These are phyloP conservation scores for Drosophila pegasa DNA, from an alignment of 2,888 invertebrate genomes.

Conservation along the genomic window DNA sequence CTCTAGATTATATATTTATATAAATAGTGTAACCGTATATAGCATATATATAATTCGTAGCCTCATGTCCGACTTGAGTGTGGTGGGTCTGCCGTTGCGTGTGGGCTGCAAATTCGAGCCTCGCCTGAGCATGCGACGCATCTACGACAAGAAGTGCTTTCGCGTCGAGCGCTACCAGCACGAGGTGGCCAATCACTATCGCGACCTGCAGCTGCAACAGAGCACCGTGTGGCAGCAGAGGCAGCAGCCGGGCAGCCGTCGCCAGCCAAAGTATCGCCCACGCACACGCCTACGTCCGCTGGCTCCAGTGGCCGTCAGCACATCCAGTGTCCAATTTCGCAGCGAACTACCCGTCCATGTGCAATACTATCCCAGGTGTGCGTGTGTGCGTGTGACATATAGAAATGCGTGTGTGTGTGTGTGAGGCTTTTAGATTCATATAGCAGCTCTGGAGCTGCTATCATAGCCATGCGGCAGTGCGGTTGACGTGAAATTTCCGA, in stretches of 20 bases:
- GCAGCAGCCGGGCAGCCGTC: constrained; percentile 6
- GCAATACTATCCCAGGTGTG: constrained; percentile 77
- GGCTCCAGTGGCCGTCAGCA: constrained; percentile 22
- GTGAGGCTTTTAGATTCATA: neutral
- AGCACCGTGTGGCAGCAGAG: constrained; percentile 21
- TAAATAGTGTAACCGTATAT: neutral
- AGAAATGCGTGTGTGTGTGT: constrained; percentile 16
- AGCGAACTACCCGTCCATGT: constrained; percentile 68
- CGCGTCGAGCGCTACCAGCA: constrained; percentile 67
- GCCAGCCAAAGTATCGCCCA: constrained; percentile 27
- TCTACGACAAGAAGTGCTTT: constrained; percentile 68
- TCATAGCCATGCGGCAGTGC: constrained; percentile 26
- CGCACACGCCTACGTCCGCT: constrained; percentile 43
- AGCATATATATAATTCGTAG: neutral
- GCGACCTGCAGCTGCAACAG: constrained; percentile 76
- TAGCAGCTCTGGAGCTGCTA: constrained; percentile 11
- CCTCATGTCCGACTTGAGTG: constrained; percentile 47
- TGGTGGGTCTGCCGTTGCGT: constrained; percentile 64
- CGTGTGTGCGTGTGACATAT: constrained; percentile 34
- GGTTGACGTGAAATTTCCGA: constrained; percentile 64
- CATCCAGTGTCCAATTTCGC: constrained; percentile 58
- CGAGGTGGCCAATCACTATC: constrained; percentile 84
- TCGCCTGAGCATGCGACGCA: constrained; percentile 68
- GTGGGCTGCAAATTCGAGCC: constrained; percentile 49
- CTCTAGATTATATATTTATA: neutral